These are phyloP conservation scores for Embiotoca jacksoni DNA, from an alignment of 2,113 vertebrate species.

Conservation along the genomic window DNA sequence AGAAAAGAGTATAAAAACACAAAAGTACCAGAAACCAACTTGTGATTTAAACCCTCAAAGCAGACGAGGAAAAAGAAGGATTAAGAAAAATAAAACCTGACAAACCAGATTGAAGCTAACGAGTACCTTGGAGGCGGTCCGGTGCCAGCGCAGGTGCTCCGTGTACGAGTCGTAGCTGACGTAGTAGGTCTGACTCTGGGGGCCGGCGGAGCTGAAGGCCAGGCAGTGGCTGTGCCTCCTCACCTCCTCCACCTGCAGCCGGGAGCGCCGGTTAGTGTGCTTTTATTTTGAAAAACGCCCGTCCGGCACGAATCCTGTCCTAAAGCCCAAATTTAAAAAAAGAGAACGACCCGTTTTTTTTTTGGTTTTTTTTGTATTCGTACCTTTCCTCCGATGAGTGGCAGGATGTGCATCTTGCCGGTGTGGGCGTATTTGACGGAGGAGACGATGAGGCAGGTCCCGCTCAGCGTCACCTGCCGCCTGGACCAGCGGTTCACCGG, in stretches of 20 bases:
- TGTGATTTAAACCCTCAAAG: too few relatives aligned
- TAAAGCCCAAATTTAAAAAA: too few relatives aligned
- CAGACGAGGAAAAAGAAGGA: too few relatives aligned
- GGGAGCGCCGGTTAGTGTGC: background rate
- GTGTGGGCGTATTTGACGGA: slow-evolving; percentile 95
- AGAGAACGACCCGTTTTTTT: too few relatives aligned
- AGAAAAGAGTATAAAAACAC: too few relatives aligned
- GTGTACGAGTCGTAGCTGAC: slow-evolving; percentile 96
- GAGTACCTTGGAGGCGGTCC: slow-evolving; percentile 93
- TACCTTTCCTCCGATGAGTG: slow-evolving; percentile 98
- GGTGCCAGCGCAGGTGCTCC: slow-evolving; percentile 94
- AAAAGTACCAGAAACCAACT: too few relatives aligned
- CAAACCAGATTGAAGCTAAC: too few relatives aligned
- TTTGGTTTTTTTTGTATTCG: background rate
- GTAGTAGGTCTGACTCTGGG: slow-evolving; percentile 97
- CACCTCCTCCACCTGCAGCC: slow-evolving; percentile 94
- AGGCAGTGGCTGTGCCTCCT: slow-evolving; percentile 95
- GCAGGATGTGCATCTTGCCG: slow-evolving; percentile 98
- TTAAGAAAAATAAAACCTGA: too few relatives aligned
- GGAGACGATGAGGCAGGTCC: slow-evolving; percentile 96
- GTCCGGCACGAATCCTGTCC: too few relatives aligned
- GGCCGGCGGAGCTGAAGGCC: slow-evolving; percentile 94
- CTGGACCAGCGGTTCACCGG: slow-evolving; percentile 96
- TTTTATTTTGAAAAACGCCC: too few relatives aligned
- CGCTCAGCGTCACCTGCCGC: slow-evolving; percentile 96